These are phyloP conservation scores for Aspidiotus rigidus DNA, from an alignment of 2,888 invertebrate genomes.

Conservation along the genomic window DNA sequence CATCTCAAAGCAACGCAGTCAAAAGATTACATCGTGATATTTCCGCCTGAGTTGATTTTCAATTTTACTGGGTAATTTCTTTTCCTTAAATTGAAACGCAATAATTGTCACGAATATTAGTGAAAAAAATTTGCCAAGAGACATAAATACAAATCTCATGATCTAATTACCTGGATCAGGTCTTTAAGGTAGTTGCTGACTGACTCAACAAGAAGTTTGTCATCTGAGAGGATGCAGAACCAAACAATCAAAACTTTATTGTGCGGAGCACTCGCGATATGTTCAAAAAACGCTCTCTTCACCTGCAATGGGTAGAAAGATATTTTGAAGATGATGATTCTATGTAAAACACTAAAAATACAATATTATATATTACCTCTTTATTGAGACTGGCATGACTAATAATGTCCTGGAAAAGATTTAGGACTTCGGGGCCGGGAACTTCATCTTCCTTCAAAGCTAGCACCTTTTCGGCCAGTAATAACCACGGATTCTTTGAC, in stretches of 20 bases:
- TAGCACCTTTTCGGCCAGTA: conserved; percentile 11
- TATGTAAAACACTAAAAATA: background rate
- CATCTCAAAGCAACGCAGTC: no score
- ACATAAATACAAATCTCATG: no score
- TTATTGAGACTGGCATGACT: background rate
- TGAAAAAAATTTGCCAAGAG: no score
- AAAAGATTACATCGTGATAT: no score
- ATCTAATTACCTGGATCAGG: background rate
- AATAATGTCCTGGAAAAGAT: conserved; percentile 14
- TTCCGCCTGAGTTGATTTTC: no score
- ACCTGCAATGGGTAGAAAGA: conserved; percentile 5
- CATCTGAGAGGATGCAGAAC: conserved; percentile 21
- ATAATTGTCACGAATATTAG: no score
- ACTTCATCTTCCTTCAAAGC: background rate
- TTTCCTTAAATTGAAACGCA: no score
- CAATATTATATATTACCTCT: conserved; percentile 7
- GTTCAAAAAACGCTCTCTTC: conserved; percentile 15
- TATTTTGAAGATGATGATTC: background rate
- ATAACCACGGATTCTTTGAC: conserved; percentile 16
- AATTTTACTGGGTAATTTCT: no score
- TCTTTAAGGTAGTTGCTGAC: conserved; percentile 2
- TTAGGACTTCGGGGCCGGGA: conserved; percentile 8
- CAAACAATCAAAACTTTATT: conserved; percentile 16
- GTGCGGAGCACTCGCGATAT: background rate
- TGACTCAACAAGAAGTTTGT: conserved; percentile 13